Evolutionary conservation across 2,888 invertebrate genomes (phyloP).

Genomic region (Drosophila subquinaria): DNA sequence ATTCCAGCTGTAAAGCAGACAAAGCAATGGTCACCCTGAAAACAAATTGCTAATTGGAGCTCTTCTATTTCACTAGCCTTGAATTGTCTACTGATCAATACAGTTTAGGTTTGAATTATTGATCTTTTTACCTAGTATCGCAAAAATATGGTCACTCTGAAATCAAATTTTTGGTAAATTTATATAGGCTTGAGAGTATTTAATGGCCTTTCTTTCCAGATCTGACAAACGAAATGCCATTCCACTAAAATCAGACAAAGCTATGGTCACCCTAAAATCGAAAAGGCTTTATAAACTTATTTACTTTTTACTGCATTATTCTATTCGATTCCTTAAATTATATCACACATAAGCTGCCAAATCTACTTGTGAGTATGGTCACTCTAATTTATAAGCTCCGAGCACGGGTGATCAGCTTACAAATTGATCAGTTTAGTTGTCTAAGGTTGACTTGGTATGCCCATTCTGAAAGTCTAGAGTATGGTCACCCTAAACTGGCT

Average conservation of each 20-base stretch:
- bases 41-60: not conserved
- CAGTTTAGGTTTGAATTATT: not conserved
- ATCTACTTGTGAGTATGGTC: not conserved
- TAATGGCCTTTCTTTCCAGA: not conserved
- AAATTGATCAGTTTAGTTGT: not conserved
- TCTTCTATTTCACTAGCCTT: not conserved
- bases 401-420: not conserved
- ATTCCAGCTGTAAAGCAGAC: slow-evolving; percentile 3
- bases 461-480: not conserved
- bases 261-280: not conserved
- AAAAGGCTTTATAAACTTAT: not conserved
- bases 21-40: slow-evolving; percentile 10
- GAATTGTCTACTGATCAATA: not conserved
- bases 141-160: not conserved
- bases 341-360: not conserved
- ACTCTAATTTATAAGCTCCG: not conserved
- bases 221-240: not conserved
- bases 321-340: too few species aligned
- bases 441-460: not conserved
- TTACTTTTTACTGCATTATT: not conserved
- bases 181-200: not conserved
- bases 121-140: not conserved
- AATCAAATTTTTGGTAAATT: not conserved
- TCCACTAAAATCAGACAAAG: not conserved
- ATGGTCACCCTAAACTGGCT: slow-evolving; percentile 2